Conservation (phyloP, 2,797 vertebrate genomes). For the Oreochromis mossambicus region DNA sequence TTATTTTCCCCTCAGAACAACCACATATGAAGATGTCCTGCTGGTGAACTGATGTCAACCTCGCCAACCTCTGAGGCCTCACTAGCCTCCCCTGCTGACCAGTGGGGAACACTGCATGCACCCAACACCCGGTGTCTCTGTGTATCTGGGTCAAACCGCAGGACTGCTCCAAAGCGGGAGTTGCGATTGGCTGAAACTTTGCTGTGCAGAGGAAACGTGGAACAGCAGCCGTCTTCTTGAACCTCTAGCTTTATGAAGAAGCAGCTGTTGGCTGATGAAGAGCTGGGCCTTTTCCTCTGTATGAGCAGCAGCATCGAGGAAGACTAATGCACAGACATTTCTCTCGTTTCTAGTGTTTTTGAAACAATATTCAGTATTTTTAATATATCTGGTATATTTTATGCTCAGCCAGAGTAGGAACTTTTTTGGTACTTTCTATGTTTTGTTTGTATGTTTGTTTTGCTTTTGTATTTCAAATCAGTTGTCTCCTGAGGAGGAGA, state of each 20-base stretch:
- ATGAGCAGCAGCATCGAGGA: neutral
- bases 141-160: slow-evolving; percentile 4
- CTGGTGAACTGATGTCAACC: slow-evolving; percentile 73
- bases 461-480: slow-evolving; percentile 25
- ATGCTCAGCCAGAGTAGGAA: neutral
- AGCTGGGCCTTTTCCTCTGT: neutral
- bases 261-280: neutral
- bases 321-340: slow-evolving; percentile 5
- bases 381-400: neutral
- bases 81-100: slow-evolving; percentile 48
- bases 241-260: neutral
- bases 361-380: slow-evolving; percentile 23
- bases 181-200: neutral
- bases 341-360: slow-evolving; percentile 1
- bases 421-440: neutral
- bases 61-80: neutral
- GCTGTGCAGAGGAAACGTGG: neutral
- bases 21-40: slow-evolving; percentile 78
- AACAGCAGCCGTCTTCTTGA: neutral
- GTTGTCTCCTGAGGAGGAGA: neutral
- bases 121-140: neutral
- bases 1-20: slow-evolving; percentile 66
- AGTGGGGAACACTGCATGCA: slow-evolving; percentile 7
- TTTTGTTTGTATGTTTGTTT: neutral
- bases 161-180: neutral